Evolutionary conservation across 2,797 vertebrate genomes (phyloP).

Genomic region (Myripristis murdjan): DNA sequence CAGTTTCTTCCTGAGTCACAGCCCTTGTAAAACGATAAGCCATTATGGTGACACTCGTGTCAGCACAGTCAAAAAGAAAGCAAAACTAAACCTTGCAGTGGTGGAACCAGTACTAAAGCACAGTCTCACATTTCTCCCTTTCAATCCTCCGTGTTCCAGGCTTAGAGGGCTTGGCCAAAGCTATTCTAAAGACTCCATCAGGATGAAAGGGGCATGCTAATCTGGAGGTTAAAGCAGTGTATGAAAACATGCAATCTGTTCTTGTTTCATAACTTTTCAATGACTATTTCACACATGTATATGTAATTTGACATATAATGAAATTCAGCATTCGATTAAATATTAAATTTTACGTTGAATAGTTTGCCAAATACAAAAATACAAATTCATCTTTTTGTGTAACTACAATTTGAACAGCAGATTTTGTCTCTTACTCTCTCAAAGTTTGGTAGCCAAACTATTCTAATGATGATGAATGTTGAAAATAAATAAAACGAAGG

Average conservation of each 20-base stretch:
- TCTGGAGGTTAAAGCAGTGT: not conserved
- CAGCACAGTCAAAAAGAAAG: slow-evolving; percentile 59
- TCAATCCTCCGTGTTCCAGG: slow-evolving; percentile 62
- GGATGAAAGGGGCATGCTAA: slow-evolving; percentile 32
- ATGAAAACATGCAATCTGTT: slow-evolving; percentile 8
- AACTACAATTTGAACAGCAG: too few species aligned
- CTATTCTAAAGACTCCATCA: slow-evolving; percentile 43
- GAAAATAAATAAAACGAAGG: not conserved
- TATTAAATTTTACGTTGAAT: too few species aligned
- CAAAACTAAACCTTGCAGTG: slow-evolving; percentile 56
- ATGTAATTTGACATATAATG: too few species aligned
- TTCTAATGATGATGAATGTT: not conserved
- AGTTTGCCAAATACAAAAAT: too few species aligned
- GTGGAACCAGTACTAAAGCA: slow-evolving; percentile 3
- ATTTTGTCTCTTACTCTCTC: too few species aligned
- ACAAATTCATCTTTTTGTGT: too few species aligned
- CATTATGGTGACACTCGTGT: not conserved
- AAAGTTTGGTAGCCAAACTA: not conserved
- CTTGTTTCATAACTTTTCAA: not conserved
- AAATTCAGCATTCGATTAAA: too few species aligned
- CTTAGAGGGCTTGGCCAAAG: slow-evolving; percentile 59
- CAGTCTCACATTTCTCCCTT: slow-evolving; percentile 11
- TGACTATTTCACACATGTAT: too few species aligned
- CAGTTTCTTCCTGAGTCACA: slow-evolving; percentile 47
- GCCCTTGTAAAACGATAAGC: not conserved